Evolutionary conservation across 2,113 vertebrate species (phyloP).

Genomic region (Orthochromis indermauri): DNA sequence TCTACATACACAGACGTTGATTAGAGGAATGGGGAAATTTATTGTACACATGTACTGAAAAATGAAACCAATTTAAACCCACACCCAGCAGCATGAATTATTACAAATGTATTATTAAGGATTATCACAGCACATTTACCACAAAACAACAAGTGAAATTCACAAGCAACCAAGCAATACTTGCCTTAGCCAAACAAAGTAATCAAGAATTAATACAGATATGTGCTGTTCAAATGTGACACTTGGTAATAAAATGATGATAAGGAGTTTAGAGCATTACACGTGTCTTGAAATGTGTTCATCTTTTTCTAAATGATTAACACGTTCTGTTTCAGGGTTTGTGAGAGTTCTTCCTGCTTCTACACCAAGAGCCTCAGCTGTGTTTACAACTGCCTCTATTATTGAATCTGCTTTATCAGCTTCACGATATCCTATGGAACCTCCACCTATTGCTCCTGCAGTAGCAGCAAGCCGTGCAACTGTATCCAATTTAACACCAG

Average conservation of each 20-base stretch:
- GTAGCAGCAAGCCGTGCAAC: rapidly evolving
- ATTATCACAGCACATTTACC: not conserved
- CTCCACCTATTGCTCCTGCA: not conserved
- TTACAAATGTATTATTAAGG: not conserved
- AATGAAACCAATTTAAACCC: not conserved
- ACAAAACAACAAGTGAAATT: not conserved
- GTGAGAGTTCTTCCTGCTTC: not conserved
- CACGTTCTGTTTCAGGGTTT: not conserved
- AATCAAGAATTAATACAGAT: not conserved
- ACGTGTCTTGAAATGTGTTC: not conserved
- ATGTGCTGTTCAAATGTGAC: not conserved
- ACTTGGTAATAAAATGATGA: not conserved
- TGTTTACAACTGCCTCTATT: rapidly evolving
- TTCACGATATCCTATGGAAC: not conserved
- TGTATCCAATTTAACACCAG: rapidly evolving
- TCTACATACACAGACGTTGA: rapidly evolving
- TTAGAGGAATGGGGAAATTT: not conserved
- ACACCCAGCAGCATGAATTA: not conserved
- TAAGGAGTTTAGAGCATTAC: rapidly evolving
- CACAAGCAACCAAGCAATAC: rapidly evolving
- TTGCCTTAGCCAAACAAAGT: not conserved
- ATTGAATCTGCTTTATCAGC: rapidly evolving
- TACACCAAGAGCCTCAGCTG: not conserved
- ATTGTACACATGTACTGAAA: not conserved
- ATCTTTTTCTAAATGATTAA: not conserved